Percentiles rank a stretch among this genome's conserved stretches.
Evolutionary conservation across 2,888 invertebrate genomes (phyloP).

Genomic region (Teleiodes luculella): DNA sequence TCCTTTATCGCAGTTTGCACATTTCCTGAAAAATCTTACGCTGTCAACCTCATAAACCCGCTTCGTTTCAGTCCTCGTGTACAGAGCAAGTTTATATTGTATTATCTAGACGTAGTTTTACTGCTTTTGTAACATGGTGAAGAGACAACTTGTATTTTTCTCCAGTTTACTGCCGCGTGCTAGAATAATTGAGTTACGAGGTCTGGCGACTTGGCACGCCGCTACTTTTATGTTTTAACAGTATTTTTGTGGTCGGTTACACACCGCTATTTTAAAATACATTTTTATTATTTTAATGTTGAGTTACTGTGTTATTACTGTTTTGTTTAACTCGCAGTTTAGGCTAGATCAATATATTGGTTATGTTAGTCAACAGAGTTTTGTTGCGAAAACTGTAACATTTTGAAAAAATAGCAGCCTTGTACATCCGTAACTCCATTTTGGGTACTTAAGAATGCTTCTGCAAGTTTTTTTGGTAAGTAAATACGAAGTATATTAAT

Average conservation of each 20-base stretch:
- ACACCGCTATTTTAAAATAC: neutral
- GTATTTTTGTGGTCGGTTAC: neutral
- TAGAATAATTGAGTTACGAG: slow-evolving; percentile 37
- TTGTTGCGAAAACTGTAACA: too few relatives aligned
- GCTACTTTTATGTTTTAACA: neutral
- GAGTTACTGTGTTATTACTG: neutral
- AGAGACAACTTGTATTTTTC: slow-evolving; percentile 9
- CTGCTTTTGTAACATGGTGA: neutral
- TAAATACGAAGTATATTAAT: too few relatives aligned
- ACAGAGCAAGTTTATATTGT: neutral
- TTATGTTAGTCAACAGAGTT: too few relatives aligned
- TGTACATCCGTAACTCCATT: too few relatives aligned
- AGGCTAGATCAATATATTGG: too few relatives aligned
- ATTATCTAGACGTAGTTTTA: neutral
- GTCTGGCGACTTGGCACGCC: slow-evolving; percentile 14
- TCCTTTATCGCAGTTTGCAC: too few relatives aligned
- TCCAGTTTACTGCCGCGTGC: neutral
- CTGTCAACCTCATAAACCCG: too few relatives aligned
- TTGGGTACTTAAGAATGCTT: too few relatives aligned
- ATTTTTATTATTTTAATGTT: neutral
- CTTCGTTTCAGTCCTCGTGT: neutral
- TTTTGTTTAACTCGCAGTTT: too few relatives aligned
- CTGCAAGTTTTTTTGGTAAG: too few relatives aligned
- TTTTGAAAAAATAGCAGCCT: too few relatives aligned
- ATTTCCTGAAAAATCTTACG: too few relatives aligned